Evolutionary conservation across 2,888 invertebrate genomes (phyloP).

Genomic region (Bibio marci): DNA sequence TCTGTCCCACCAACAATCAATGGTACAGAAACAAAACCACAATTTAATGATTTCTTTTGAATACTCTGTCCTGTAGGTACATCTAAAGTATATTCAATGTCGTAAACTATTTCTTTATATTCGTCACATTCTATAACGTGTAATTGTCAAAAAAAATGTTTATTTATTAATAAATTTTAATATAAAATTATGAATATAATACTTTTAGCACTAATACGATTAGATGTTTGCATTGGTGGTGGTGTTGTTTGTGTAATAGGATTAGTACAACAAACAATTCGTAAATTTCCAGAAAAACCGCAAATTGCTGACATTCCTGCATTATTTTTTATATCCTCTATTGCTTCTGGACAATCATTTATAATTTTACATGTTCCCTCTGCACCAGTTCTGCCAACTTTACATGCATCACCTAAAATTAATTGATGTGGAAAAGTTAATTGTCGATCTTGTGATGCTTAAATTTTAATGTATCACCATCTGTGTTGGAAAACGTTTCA

Average conservation of each 20-base stretch:
- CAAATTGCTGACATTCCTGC: slow-evolving; percentile 11
- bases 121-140: no score
- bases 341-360: slow-evolving; percentile 7
- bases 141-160: no score
- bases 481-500: no score
- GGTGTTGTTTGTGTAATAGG: background rate
- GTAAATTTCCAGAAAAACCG: slow-evolving; percentile 11
- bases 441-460: no score
- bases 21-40: slow-evolving; percentile 9
- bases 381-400: slow-evolving; percentile 2
- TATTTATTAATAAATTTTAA: background rate
- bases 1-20: slow-evolving; percentile 1
- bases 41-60: background rate
- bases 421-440: no score
- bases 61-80: no score
- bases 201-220: background rate
- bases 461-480: no score
- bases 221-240: background rate
- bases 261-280: slow-evolving; percentile 15
- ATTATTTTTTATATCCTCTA: background rate
- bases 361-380: slow-evolving; percentile 4
- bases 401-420: background rate
- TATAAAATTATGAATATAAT: background rate
- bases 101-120: no score
- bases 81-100: no score